Conservation (phyloP, 2,113 vertebrate species). For the Neodon shergylaensis region DNA sequence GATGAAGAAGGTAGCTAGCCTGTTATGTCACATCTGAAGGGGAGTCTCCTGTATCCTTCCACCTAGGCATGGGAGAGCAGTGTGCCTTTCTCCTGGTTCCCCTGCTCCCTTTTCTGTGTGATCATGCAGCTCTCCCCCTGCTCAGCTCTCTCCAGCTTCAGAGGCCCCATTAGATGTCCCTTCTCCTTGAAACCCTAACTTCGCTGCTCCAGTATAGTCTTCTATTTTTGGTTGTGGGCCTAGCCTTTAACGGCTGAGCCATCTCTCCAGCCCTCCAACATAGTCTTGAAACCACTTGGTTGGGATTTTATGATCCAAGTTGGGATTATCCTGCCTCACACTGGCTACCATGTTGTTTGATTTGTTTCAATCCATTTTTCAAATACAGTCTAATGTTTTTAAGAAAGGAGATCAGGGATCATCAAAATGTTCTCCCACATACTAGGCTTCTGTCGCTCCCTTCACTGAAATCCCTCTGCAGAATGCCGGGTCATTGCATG, state of each 20-base stretch:
- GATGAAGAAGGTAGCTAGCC: background rate
- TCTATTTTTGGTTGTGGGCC: too few species aligned
- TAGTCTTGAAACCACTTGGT: background rate
- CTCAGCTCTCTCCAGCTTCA: background rate
- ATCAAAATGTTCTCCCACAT: constrained; percentile 28
- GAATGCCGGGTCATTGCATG: background rate
- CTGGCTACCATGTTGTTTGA: background rate
- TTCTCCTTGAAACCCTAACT: background rate
- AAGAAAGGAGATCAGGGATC: background rate
- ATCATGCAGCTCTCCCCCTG: too few species aligned
- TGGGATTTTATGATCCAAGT: background rate
- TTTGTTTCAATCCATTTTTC: background rate
- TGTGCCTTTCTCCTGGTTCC: background rate
- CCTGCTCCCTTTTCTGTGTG: background rate
- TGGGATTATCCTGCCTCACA: background rate
- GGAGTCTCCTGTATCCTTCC: background rate
- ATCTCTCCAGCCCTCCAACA: background rate
- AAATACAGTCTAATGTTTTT: background rate
- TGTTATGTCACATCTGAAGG: background rate
- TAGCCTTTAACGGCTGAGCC: too few species aligned
- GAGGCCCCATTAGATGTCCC: background rate
- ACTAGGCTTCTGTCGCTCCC: background rate
- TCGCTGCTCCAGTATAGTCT: background rate
- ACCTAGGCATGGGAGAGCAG: background rate
- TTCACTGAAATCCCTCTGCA: background rate